phyloP scores from a whole-genome alignment of 2,888 invertebrate genomes.

The Chirona hameri region DNA sequence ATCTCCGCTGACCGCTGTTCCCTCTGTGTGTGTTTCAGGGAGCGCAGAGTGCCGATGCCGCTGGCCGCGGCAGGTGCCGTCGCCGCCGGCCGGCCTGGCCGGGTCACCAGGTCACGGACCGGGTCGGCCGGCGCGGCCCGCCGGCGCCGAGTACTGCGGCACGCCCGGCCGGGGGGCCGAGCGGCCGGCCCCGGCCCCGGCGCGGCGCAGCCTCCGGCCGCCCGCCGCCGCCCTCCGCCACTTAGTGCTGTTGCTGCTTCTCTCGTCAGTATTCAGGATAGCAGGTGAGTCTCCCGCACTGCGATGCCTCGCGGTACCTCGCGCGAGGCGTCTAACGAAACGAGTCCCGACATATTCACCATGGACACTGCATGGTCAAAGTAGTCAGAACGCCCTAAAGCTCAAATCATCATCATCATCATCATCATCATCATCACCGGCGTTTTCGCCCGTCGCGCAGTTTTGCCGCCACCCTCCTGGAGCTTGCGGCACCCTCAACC shows the following conservation, averaged over 20 bases:
- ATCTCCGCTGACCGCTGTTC: not conserved
- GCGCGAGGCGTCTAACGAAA: too few species aligned
- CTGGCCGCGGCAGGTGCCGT: not conserved
- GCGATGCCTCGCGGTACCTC: not conserved
- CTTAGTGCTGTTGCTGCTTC: not conserved
- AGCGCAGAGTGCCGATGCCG: not conserved
- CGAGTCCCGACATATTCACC: too few species aligned
- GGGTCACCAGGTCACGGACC: not conserved
- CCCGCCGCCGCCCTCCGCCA: not conserved
- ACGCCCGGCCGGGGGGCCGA: not conserved
- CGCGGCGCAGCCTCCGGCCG: not conserved
- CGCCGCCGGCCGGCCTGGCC: not conserved
- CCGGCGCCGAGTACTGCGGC: not conserved
- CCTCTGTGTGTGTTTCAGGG: not conserved
- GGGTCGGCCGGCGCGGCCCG: slow-evolving; percentile 10
- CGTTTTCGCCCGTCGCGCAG: too few species aligned
- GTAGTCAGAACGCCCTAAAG: too few species aligned
- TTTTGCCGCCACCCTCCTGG: too few species aligned
- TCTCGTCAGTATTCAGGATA: slow-evolving; percentile 8
- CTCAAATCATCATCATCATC: too few species aligned
- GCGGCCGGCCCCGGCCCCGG: not conserved
- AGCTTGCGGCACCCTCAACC: too few species aligned
- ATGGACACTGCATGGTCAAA: too few species aligned
- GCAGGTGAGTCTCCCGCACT: not conserved
- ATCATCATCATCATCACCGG: too few species aligned